Conservation (phyloP, 2,888 invertebrate species). For the Eupithecia dodoneata region DNA sequence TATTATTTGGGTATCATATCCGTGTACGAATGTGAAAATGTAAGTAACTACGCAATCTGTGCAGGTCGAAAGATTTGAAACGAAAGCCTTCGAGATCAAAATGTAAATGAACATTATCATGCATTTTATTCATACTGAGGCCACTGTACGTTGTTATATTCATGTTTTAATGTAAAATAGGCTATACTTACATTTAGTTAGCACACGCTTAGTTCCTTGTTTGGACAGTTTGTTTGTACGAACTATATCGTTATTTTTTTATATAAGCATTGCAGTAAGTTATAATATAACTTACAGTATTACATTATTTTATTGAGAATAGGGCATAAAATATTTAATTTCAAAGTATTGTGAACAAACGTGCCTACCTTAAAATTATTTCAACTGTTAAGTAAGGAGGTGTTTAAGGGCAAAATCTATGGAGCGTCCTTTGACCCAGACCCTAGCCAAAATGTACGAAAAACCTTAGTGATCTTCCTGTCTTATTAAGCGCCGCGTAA, state of each 20-base stretch:
- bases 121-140: background rate
- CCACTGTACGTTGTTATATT: background rate
- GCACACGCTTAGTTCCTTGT: slow-evolving; percentile 1
- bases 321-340: slow-evolving; percentile 17
- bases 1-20: background rate
- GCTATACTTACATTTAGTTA: background rate
- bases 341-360: slow-evolving; percentile 6
- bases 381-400: background rate
- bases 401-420: background rate
- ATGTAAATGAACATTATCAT: background rate
- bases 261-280: background rate
- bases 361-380: background rate
- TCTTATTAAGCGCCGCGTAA: background rate
- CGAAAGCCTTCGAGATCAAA: background rate
- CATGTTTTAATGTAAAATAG: background rate
- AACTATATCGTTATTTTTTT: slow-evolving; percentile 1
- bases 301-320: background rate
- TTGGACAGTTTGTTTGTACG: background rate
- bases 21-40: background rate
- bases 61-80: background rate
- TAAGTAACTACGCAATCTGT: background rate
- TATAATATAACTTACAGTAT: slow-evolving; percentile 13
- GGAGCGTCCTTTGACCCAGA: background rate
- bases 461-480: background rate
- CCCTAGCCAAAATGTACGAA: background rate